phyloP scores from a whole-genome alignment of 2,113 vertebrate genomes.

The Chlorocebus sabaeus region DNA sequence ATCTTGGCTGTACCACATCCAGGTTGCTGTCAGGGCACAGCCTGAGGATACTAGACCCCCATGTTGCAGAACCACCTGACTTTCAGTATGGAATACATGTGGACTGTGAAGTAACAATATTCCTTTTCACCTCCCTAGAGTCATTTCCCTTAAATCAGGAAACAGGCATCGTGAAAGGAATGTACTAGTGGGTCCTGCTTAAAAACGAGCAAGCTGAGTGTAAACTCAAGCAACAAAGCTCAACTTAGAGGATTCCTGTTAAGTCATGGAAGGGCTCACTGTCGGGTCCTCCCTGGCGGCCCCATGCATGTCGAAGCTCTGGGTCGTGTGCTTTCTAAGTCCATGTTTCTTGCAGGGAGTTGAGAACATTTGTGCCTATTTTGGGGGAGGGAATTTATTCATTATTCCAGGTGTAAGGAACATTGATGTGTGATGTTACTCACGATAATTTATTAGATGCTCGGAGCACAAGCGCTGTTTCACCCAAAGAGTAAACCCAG shows the following conservation, averaged over 20 bases:
- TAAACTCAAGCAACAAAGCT: neutral
- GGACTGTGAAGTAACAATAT: too few relatives aligned
- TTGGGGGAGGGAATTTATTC: neutral
- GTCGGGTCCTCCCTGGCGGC: neutral
- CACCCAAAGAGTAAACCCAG: neutral
- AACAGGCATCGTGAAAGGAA: neutral
- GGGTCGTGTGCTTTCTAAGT: neutral
- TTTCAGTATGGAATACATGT: neutral
- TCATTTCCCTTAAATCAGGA: neutral
- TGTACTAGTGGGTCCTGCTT: neutral
- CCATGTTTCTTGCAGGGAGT: neutral
- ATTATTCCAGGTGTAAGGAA: neutral
- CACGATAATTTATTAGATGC: neutral
- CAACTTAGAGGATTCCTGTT: neutral
- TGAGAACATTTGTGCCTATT: neutral
- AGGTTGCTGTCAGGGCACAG: neutral
- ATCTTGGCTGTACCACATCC: neutral
- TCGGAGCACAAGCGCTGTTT: neutral
- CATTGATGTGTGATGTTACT: neutral
- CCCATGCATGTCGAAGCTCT: neutral
- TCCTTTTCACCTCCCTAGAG: neutral
- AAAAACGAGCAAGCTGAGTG: neutral
- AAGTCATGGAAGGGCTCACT: neutral
- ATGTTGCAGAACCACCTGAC: neutral
- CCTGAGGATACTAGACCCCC: neutral